Base-by-base conservation (phyloP, 2,113 vertebrate genomes). In the Nothoprocta pentlandii region DNA sequence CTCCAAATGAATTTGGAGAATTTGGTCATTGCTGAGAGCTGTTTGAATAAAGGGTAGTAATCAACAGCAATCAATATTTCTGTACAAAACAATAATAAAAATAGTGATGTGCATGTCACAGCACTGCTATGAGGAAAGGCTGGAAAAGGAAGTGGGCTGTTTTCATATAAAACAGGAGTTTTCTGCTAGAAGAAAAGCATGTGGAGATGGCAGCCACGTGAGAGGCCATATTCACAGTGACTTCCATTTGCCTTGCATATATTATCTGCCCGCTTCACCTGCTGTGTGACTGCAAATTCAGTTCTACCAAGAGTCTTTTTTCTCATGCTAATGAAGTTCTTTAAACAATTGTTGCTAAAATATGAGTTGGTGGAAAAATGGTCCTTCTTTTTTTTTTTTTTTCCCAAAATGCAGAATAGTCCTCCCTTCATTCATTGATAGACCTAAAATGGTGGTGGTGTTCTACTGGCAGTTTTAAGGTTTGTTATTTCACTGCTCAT, bases 261-360 rank as follows among this genome's bases (percentile, higher is more conserved):
- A 88, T 94, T 94, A 86, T 93, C 90, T 91, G 76, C 34, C 53
- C 85, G 56, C 73, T 90, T 94, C 93, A 96, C 93, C 90, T 94
- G 90, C 80, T 30, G 82, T 68, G 14, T 56, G 73, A 91, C 85
- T 92, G 85, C 51, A 95, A 94, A 93, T 95, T 92, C 91, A 71
- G 88, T 96, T 92, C 78, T 80, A 92, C 68, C 76, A 61, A 70
- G 75, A 87, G 51, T 10, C 61, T 95, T 96, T 96, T 95, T 95
- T 49, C 80, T 95, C 84, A 94, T 94, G 92, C 80, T 95, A 94
- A 97, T 96, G 46, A 84, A 7, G 5, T 74, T 88, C 90, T 93
- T 97, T 78, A 96, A 97, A 90, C 85, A 95, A 86, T 93, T 88
- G 80, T 84, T 92, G 66, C 64, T 95, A 88, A 95, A 96, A 95